Conservation (phyloP, 2,797 vertebrate species). For the Neopelma chrysocephalum region DNA sequence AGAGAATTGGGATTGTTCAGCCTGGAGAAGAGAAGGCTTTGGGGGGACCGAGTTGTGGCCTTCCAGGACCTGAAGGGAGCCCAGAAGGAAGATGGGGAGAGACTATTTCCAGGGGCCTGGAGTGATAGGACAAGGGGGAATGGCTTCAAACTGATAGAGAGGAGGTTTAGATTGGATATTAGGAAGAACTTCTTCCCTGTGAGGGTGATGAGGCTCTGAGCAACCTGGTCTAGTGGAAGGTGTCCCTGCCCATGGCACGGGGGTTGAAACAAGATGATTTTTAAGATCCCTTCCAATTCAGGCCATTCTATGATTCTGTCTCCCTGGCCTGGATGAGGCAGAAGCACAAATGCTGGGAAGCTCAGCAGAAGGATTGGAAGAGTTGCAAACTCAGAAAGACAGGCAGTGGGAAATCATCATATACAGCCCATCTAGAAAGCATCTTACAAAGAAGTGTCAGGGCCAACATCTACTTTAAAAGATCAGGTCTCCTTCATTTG, state of each 20-base stretch:
- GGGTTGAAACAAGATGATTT: fast-evolving
- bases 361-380: not conserved
- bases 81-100: not conserved
- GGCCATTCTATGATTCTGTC: not conserved
- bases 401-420: not conserved
- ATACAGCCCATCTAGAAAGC: not conserved
- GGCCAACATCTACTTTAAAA: not conserved
- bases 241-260: not conserved
- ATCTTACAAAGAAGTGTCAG: not conserved
- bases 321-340: not conserved
- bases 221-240: fast-evolving
- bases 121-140: not conserved
- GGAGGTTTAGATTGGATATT: fast-evolving
- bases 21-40: not conserved
- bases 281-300: not conserved
- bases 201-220: not conserved
- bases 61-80: not conserved
- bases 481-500: not conserved
- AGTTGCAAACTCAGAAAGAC: not conserved
- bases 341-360: not conserved
- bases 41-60: not conserved
- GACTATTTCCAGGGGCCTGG: not conserved
- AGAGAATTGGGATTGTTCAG: not conserved
- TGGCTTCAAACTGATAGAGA: fast-evolving
- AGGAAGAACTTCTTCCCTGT: not conserved